phyloP scores from a whole-genome alignment of 1,140 invertebrate genomes.

The Nymphalis io region DNA sequence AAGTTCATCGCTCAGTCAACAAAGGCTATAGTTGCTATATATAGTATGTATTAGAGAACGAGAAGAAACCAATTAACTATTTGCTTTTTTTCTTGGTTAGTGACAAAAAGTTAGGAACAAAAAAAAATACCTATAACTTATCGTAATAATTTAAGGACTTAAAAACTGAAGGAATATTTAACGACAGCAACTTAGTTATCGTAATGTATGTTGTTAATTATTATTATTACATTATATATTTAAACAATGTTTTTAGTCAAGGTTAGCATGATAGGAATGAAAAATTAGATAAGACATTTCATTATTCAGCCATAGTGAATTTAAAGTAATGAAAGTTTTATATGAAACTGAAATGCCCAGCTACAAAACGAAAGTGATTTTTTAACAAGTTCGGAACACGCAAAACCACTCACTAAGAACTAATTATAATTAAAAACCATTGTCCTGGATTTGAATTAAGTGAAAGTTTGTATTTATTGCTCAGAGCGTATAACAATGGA shows the following conservation, averaged over 20 bases:
- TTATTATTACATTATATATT: neutral
- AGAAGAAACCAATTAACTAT: neutral
- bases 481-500: constrained; percentile 11
- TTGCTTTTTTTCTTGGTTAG: neutral
- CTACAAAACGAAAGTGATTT: constrained; percentile 30
- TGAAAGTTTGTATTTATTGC: constrained; percentile 35
- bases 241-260: constrained; percentile 1
- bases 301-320: neutral
- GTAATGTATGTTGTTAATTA: neutral
- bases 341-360: constrained; percentile 6
- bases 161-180: no score
- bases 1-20: neutral
- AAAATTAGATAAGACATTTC: neutral
- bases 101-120: no score
- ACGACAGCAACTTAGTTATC: neutral
- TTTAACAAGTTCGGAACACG: constrained; percentile 33
- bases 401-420: constrained; percentile 32
- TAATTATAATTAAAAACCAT: constrained; percentile 36
- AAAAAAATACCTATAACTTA: no score
- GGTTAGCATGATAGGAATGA: neutral
- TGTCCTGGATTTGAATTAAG: constrained; percentile 38
- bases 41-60: no score
- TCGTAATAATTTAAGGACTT: no score
- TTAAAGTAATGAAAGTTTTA: constrained; percentile 7
- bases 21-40: neutral